These are phyloP conservation scores for Serranus cabrilla DNA, from an alignment of 2,797 vertebrate species.

Conservation along the genomic window DNA sequence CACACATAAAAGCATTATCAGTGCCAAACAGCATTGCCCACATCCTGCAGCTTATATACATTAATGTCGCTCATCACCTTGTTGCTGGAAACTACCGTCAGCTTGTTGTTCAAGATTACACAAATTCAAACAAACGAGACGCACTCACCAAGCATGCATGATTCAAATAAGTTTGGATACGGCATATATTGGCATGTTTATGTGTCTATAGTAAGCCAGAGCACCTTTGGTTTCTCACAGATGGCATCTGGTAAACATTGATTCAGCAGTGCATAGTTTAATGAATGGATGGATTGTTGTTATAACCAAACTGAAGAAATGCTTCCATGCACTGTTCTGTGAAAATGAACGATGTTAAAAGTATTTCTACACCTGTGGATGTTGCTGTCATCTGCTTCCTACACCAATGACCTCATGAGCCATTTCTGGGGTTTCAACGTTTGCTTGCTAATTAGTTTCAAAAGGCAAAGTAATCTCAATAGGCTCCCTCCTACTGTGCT, in stretches of 20 bases:
- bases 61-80: background rate
- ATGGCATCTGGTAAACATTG: background rate
- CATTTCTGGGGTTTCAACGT: conserved; percentile 29
- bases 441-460: conserved; percentile 50
- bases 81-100: conserved; percentile 13
- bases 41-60: conserved; percentile 10
- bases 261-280: too few relatives aligned
- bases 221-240: background rate
- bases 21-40: background rate
- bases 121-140: background rate
- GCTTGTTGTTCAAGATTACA: conserved; percentile 6
- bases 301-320: conserved; percentile 5
- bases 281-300: too few relatives aligned
- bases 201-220: background rate
- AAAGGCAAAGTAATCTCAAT: conserved; percentile 28
- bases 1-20: background rate
- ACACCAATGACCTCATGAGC: conserved; percentile 28
- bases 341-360: background rate
- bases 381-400: conserved; percentile 26
- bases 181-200: too few relatives aligned
- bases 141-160: background rate
- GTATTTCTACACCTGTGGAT: conserved; percentile 3
- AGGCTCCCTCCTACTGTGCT: conserved; percentile 19
- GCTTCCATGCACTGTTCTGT: background rate
- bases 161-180: too few relatives aligned